phyloP scores from a whole-genome alignment of 2,113 vertebrate species.

The Beaufortia kweichowensis region DNA sequence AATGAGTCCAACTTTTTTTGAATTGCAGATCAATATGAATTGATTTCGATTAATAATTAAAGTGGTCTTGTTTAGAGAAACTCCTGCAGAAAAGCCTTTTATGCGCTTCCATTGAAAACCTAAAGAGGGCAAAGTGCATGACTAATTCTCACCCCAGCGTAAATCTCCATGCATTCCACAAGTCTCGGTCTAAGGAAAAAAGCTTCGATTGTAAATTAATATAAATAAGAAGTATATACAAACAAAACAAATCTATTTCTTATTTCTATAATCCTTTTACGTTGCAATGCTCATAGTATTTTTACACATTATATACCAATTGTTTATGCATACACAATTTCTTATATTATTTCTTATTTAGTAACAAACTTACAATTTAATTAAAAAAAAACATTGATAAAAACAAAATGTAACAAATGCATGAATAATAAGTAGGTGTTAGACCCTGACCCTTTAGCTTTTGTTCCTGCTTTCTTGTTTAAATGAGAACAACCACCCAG shows the following conservation, averaged over 20 bases:
- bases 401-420: too few relatives aligned
- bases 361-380: too few relatives aligned
- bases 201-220: too few relatives aligned
- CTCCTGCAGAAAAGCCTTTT: neutral
- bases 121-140: neutral
- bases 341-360: too few relatives aligned
- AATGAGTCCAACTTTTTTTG: neutral
- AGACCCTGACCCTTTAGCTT: neutral
- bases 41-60: neutral
- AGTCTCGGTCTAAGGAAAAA: neutral
- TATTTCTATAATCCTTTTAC: too few relatives aligned
- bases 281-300: too few relatives aligned
- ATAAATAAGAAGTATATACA: too few relatives aligned
- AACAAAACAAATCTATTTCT: too few relatives aligned
- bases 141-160: neutral
- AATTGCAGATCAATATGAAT: neutral
- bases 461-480: neutral
- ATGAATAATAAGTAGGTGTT: neutral
- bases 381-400: too few relatives aligned
- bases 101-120: too few relatives aligned
- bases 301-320: too few relatives aligned
- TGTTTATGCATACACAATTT: too few relatives aligned
- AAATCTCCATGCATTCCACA: neutral
- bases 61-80: neutral
- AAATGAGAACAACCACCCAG: constrained; percentile 8